These are phyloP conservation scores for Formica selysi DNA, from an alignment of 1,140 invertebrate species.

Conservation along the genomic window DNA sequence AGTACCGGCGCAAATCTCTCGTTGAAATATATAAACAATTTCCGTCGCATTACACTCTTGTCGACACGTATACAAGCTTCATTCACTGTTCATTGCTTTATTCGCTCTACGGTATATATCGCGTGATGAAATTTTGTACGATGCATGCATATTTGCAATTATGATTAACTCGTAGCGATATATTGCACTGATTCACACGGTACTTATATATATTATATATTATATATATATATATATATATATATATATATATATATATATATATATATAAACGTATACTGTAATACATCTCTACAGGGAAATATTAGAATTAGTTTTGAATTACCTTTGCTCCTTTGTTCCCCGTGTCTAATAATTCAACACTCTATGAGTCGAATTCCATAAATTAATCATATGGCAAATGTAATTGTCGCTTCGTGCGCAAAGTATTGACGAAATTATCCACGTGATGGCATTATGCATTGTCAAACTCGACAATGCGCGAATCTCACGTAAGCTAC, in stretches of 20 bases:
- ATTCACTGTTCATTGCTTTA: not conserved
- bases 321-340: not conserved
- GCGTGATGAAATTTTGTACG: constrained; percentile 28
- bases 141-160: constrained; percentile 20
- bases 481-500: not conserved
- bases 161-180: constrained; percentile 4
- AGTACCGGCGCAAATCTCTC: constrained; percentile 15
- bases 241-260: too few relatives aligned
- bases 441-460: constrained; percentile 26
- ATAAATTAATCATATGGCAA: constrained; percentile 5
- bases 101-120: not conserved
- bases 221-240: too few relatives aligned
- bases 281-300: constrained; percentile 2
- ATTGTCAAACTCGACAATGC: not conserved
- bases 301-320: constrained; percentile 35
- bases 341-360: constrained; percentile 36
- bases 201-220: too few relatives aligned
- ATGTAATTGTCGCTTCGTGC: not conserved
- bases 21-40: constrained; percentile 50
- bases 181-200: not conserved
- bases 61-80: not conserved
- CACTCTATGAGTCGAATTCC: not conserved
- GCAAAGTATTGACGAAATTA: constrained; percentile 43
- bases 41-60: not conserved
- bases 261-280: not conserved